phyloP scores from a whole-genome alignment of 2,888 invertebrate species.

The Drosophila infuscata region DNA sequence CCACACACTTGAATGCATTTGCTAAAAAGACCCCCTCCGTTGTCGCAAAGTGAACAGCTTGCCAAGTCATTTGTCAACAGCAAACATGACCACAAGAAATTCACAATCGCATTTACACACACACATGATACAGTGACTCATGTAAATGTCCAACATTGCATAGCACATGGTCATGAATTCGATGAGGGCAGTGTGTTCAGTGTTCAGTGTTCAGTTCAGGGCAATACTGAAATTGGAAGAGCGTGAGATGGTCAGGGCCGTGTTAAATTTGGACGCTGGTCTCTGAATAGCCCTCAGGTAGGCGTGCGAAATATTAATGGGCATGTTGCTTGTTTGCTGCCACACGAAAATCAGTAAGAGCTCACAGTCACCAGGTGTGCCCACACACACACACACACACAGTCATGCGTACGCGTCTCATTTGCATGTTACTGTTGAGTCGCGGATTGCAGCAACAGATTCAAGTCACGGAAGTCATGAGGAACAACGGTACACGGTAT shows the following conservation, averaged over 20 bases:
- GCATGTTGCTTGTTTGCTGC: conserved; percentile 35
- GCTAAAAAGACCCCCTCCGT: not conserved
- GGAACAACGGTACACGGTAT: conserved; percentile 17
- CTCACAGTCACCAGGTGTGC: conserved; percentile 18
- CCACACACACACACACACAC: not conserved
- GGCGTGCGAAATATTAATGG: conserved; percentile 39
- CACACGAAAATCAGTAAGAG: conserved; percentile 29
- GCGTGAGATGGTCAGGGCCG: conserved; percentile 74
- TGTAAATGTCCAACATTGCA: conserved; percentile 34
- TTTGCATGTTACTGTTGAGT: conserved; percentile 64
- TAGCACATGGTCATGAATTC: conserved; percentile 57
- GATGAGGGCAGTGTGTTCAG: conserved; percentile 6
- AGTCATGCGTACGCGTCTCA: conserved; percentile 28
- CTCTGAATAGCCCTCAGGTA: conserved; percentile 33
- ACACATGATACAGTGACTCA: conserved; percentile 42
- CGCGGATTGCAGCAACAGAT: conserved; percentile 28
- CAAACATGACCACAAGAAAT: conserved; percentile 23
- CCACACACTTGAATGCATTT: not conserved
- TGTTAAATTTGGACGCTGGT: conserved; percentile 35
- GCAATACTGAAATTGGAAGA: conserved; percentile 43
- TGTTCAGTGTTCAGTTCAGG: conserved; percentile 19
- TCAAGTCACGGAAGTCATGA: conserved; percentile 36
- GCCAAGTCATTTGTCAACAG: conserved; percentile 24
- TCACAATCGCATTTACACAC: conserved; percentile 9
- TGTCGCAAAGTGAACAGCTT: conserved; percentile 23